Evolutionary conservation across 2,888 invertebrate genomes (phyloP).

Genomic region (Drosophila pullipes): DNA sequence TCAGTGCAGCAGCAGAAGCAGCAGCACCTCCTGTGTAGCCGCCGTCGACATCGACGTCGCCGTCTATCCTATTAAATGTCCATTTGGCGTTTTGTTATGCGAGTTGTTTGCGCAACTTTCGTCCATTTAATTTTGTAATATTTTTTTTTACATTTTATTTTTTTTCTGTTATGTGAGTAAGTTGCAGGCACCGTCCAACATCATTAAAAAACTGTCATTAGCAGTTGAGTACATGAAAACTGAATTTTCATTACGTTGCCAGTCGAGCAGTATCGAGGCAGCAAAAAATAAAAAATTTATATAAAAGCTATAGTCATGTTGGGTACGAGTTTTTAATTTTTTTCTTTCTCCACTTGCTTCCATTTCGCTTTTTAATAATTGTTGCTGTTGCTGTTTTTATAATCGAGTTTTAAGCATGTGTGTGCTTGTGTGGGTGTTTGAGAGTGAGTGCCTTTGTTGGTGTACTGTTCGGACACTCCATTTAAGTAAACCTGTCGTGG

Average conservation of each 20-base stretch:
- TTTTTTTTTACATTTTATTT: conserved; percentile 34
- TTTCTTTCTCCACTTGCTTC: conserved; percentile 23
- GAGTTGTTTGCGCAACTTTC: conserved; percentile 74
- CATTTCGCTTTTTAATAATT: conserved; percentile 58
- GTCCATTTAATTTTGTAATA: conserved; percentile 73
- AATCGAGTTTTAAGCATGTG: conserved; percentile 71
- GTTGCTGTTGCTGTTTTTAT: conserved; percentile 55
- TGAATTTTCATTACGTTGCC: conserved; percentile 76
- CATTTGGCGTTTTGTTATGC: conserved; percentile 75
- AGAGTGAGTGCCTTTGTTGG: conserved; percentile 6
- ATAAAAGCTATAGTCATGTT: conserved; percentile 63
- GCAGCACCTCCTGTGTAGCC: conserved; percentile 17
- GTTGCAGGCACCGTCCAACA: conserved; percentile 62
- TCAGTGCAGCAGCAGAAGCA: conserved; percentile 14
- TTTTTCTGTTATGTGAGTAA: conserved; percentile 7
- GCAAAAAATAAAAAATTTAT: conserved; percentile 25
- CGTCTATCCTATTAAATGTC: conserved; percentile 80
- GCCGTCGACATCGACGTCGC: conserved; percentile 37
- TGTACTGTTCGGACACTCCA: conserved; percentile 42
- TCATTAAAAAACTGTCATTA: conserved; percentile 82
- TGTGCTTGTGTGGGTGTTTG: conserved; percentile 5
- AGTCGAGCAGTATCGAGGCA: conserved; percentile 27
- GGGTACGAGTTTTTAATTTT: conserved; percentile 38
- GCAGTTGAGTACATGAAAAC: conserved; percentile 80
- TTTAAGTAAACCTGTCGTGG: conserved; percentile 62